Evolutionary conservation across 2,113 vertebrate species (phyloP).

Genomic region (Meleagris gallopavo): DNA sequence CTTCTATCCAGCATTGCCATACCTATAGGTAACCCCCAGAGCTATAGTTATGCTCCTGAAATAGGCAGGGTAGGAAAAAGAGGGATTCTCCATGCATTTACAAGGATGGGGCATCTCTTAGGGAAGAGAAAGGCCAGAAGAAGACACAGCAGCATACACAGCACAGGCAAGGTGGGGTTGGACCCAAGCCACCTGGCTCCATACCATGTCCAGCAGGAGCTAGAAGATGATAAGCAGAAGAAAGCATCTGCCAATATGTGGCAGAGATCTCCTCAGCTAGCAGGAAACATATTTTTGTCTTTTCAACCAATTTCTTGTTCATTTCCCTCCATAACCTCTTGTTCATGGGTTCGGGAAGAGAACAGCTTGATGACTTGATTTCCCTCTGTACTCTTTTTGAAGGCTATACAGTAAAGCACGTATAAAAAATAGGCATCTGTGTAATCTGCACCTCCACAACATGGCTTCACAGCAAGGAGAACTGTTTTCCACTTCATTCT

Average conservation of each 20-base stretch:
- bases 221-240: background rate
- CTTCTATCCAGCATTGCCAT: background rate
- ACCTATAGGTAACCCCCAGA: background rate
- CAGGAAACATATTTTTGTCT: background rate
- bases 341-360: background rate
- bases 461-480: background rate
- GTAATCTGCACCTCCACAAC: background rate
- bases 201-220: background rate
- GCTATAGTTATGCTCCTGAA: background rate
- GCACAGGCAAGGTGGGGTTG: background rate
- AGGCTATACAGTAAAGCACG: background rate
- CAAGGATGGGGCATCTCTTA: background rate
- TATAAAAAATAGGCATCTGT: no score
- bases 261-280: background rate
- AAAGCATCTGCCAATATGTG: rapidly evolving
- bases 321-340: background rate
- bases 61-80: background rate
- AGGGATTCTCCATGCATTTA: background rate
- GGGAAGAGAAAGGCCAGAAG: background rate
- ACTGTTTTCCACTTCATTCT: background rate
- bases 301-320: background rate
- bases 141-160: background rate
- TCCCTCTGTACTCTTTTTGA: background rate
- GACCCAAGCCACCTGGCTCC: background rate
- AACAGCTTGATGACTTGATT: background rate